phyloP scores from a whole-genome alignment of 2,888 invertebrate genomes.

The Plagodis dolabraria region DNA sequence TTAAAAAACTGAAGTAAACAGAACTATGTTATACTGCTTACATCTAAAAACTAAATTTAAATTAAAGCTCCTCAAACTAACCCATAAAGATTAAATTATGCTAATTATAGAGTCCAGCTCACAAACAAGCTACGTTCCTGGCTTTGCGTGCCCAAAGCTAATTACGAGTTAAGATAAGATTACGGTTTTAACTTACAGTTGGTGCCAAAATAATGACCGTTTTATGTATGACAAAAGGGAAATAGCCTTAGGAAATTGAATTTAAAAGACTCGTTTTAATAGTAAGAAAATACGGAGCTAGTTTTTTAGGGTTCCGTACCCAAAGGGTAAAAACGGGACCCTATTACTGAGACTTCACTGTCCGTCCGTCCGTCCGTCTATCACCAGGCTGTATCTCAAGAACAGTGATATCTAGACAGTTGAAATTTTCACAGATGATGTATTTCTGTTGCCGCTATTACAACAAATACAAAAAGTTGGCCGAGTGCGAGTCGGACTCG shows the following conservation, averaged over 20 bases:
- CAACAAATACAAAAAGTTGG: too few relatives aligned
- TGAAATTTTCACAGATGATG: too few relatives aligned
- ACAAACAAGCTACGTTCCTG: slow-evolving; percentile 9
- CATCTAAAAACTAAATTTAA: background rate
- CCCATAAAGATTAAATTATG: slow-evolving; percentile 31
- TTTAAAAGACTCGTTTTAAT: background rate
- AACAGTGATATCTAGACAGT: too few relatives aligned
- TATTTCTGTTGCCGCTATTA: too few relatives aligned
- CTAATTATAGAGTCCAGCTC: slow-evolving; percentile 29
- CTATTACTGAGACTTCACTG: too few relatives aligned
- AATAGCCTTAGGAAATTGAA: background rate
- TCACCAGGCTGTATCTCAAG: too few relatives aligned
- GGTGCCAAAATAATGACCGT: slow-evolving; percentile 7
- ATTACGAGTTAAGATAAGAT: slow-evolving; percentile 32
- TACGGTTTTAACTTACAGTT: slow-evolving; percentile 6
- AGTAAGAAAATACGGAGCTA: background rate
- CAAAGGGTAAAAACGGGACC: too few relatives aligned
- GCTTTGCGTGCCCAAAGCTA: slow-evolving; percentile 32
- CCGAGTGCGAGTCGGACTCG: too few relatives aligned
- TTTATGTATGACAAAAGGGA: slow-evolving; percentile 6
- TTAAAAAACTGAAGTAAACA: too few relatives aligned
- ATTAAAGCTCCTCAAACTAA: slow-evolving; percentile 8
- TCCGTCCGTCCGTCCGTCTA: too few relatives aligned
- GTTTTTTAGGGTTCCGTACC: too few relatives aligned
- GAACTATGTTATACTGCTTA: too few relatives aligned